Percentiles rank a stretch among this genome's conserved stretches.
Conservation (phyloP, 2,797 vertebrate species). For the Limnodromus scolopaceus region DNA sequence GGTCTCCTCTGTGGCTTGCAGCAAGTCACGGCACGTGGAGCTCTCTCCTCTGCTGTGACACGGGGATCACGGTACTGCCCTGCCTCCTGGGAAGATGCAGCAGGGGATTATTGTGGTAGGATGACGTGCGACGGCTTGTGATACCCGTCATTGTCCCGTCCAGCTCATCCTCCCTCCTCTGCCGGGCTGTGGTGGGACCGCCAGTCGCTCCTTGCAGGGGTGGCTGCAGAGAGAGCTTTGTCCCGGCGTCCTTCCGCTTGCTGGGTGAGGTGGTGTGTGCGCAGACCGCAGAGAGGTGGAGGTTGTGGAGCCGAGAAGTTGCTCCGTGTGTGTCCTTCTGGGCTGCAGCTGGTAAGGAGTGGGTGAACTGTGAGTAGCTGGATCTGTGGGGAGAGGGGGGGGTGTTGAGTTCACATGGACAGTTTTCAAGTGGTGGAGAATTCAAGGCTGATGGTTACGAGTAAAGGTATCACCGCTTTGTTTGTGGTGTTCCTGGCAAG, state of each 20-base stretch:
- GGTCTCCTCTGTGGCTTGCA: neutral
- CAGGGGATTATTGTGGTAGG: rapidly evolving
- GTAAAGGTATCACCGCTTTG: neutral
- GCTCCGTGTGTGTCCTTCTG: rapidly evolving
- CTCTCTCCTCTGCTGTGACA: neutral
- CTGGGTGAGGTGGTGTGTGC: rapidly evolving
- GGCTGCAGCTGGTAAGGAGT: neutral
- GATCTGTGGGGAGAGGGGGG: rapidly evolving
- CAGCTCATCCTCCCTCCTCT: rapidly evolving
- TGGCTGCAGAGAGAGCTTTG: neutral
- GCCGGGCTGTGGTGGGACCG: rapidly evolving
- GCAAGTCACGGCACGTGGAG: neutral
- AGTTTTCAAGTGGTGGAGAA: neutral
- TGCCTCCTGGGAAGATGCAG: neutral
- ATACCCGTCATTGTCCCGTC: rapidly evolving
- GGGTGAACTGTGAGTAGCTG: rapidly evolving
- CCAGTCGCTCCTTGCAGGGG: rapidly evolving
- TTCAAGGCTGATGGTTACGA: neutral
- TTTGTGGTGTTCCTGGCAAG: neutral
- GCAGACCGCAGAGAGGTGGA: too few relatives aligned
- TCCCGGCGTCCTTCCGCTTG: neutral
- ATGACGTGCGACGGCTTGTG: rapidly evolving
- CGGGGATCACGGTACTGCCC: rapidly evolving
- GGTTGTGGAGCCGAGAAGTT: neutral
- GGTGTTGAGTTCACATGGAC: neutral